Base-by-base conservation (phyloP, 2,113 vertebrate genomes). In the Nipponia nippon region DNA sequence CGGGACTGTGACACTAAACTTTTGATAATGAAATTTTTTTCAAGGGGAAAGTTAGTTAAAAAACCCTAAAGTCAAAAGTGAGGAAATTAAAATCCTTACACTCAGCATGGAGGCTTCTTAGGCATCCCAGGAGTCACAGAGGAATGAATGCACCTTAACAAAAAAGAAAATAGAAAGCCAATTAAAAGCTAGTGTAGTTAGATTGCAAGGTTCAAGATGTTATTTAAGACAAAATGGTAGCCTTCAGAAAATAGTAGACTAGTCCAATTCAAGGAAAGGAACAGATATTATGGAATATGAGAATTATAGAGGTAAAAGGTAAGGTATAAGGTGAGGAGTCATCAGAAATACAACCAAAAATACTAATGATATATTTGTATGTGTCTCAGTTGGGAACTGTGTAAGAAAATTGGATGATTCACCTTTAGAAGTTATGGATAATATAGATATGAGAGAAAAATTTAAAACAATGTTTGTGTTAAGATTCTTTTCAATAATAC, bases 31-130 rank as follows among this genome's bases (percentile, higher is more conserved):
- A 95, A 76, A n/a, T 63, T 94, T 96, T 87, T 95, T 96, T 91
- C 44, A 83, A 79, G 82, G n/a, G 38, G 7, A 69, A 88, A 93
- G 78, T 97, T 95, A 80, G 94, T 95, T 95, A 89, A 85, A 91
- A 96, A 94, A 27, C 29, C 69, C 89, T 92, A 23, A 87, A 97
- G 91, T 91, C 80, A 92, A 94, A 97, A 89, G 89, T 95, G 91
- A 97, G 97, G 97, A 97, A 97, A 97, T 97, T 97, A 97, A 97
- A 97, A 94, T 96, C 87, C 93, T 95, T 94, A 52, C 91, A 77
- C 97, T 90, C 97, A 97, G 97, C 97, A 97, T 97, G 97, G 58
- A 95, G 50, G 89, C 96, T 97, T 96, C 95, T 96, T 89, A 95
- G 73, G 96, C 70, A 93, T 97, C 97, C 95, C 97, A 97, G 67